These are phyloP conservation scores for Caenorhabditis imperialis DNA, from an alignment of 2,888 invertebrate genomes.

Conservation along the genomic window DNA sequence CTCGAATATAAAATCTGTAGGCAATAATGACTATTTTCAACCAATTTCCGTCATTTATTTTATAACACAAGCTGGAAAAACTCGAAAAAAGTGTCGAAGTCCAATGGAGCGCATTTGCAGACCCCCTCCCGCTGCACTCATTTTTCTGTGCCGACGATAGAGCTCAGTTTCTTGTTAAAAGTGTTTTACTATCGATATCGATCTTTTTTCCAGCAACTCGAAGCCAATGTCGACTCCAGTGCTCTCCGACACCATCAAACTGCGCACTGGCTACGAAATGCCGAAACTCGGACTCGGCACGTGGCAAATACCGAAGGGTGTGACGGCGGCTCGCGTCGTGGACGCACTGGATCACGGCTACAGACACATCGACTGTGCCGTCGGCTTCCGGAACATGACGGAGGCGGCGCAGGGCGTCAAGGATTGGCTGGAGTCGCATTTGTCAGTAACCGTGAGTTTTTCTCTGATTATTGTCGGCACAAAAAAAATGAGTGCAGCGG, in stretches of 20 bases:
- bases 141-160: too few species aligned
- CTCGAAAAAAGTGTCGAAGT: too few species aligned
- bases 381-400: conserved; percentile 79
- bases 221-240: conserved; percentile 11
- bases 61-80: too few species aligned
- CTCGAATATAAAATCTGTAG: too few species aligned
- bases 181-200: background rate
- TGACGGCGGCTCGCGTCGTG: conserved; percentile 55
- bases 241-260: conserved; percentile 1
- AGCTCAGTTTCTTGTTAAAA: background rate
- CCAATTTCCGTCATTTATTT: too few species aligned
- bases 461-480: too few species aligned
- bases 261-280: conserved; percentile 38
- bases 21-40: too few species aligned
- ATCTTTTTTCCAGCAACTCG: too few species aligned
- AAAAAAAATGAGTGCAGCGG: too few species aligned
- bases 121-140: too few species aligned
- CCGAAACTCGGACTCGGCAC: conserved; percentile 75
- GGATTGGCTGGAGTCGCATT: conserved; percentile 77
- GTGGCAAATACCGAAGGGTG: conserved; percentile 73
- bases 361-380: conserved; percentile 79
- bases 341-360: conserved; percentile 78
- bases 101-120: too few species aligned
- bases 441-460: conserved; percentile 60
- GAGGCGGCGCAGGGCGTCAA: conserved; percentile 78